A percentile compares a stretch with the other conserved stretches of the same genome.
Conservation (phyloP, 2,797 vertebrate genomes). For the Decapterus maruadsi region DNA sequence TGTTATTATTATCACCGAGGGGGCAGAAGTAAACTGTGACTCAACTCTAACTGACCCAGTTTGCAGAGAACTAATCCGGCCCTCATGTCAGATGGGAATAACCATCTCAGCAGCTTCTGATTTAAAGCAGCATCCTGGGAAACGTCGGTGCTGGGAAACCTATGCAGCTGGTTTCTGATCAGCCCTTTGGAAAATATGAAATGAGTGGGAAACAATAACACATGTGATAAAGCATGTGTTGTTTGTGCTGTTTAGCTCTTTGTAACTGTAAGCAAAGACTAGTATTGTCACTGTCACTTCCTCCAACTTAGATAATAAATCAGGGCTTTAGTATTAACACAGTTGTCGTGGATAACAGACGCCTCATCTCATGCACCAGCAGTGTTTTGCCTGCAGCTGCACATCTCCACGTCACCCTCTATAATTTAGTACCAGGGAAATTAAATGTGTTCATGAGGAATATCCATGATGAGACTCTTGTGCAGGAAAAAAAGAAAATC, state of each 20-base stretch:
- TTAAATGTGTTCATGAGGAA: conserved; percentile 8
- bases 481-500: conserved; percentile 2
- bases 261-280: neutral
- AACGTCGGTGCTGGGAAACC: neutral
- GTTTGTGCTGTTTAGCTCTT: neutral
- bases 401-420: conserved; percentile 22
- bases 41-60: conserved; percentile 19
- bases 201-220: neutral
- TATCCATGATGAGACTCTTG: neutral
- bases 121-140: conserved; percentile 13
- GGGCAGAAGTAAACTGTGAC: conserved; percentile 6
- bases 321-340: conserved; percentile 9
- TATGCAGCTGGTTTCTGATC: neutral
- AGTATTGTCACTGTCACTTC: neutral
- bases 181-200: neutral
- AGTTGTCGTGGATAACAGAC: conserved; percentile 33
- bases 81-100: conserved; percentile 1
- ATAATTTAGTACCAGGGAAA: conserved; percentile 44
- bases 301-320: conserved; percentile 21
- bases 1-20: neutral
- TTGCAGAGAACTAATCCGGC: conserved; percentile 14
- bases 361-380: neutral
- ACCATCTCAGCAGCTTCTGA: conserved; percentile 10
- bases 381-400: conserved; percentile 38
- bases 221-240: too few species aligned